phyloP scores from a whole-genome alignment of 2,113 vertebrate genomes.

The Dasyprocta punctata region DNA sequence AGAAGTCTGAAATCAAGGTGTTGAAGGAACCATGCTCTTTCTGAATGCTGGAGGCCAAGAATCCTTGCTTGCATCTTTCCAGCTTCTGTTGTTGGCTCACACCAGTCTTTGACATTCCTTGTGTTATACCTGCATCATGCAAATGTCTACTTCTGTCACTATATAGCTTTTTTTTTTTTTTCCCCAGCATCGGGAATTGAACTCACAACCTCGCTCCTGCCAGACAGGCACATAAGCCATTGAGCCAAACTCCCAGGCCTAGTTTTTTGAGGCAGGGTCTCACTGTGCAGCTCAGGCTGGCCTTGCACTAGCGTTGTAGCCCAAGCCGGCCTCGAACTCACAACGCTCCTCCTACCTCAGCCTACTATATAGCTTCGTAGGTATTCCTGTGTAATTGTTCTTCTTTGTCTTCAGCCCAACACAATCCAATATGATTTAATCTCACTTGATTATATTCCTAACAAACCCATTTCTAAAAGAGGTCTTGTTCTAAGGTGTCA shows the following conservation, averaged over 20 bases:
- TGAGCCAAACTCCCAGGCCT: too few relatives aligned
- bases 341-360: too few relatives aligned
- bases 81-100: background rate
- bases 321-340: too few relatives aligned
- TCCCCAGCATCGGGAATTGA: too few relatives aligned
- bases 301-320: too few relatives aligned
- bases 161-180: too few relatives aligned
- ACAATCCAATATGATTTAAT: background rate
- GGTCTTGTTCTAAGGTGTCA: background rate
- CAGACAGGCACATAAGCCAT: too few relatives aligned
- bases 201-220: too few relatives aligned
- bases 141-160: background rate
- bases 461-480: background rate
- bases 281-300: too few relatives aligned
- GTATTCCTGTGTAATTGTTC: background rate
- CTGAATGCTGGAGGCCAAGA: background rate
- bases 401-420: background rate
- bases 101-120: background rate
- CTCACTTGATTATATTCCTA: background rate
- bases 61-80: background rate
- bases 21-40: background rate
- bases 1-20: background rate
- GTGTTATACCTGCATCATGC: background rate
- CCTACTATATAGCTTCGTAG: background rate
- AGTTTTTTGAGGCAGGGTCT: too few relatives aligned